Evolutionary conservation across 2,797 vertebrate species (phyloP), one percentile per base, ranked within the genome.

Genomic region (Micromesistius poutassou): DNA sequence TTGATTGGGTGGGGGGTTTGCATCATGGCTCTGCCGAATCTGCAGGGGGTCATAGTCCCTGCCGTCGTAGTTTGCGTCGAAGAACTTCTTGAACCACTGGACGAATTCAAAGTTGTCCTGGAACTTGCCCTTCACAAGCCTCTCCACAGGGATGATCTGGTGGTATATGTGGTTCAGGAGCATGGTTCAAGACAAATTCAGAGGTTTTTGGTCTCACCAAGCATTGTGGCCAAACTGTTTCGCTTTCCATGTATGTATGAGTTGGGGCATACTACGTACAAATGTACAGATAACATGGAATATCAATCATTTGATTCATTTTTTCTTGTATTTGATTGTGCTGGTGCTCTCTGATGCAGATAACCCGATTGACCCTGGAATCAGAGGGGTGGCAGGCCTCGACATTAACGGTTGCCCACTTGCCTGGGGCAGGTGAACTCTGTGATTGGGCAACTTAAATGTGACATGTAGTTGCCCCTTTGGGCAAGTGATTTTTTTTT

Each of bases 101-200:
- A 98, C 95, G 91, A 99, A 99, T 91, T 99, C 97, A 82, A 99
- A 99, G 90, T 99, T 97, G 93, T 98, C 97, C 91, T 99, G 97
- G 91, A 99, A 98, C 87, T 95, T 98, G 55, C 96, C 97, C 87
- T 98, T 98, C 80, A 98, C 96, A 91, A 99, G 87, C 87, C 90
- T 94, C 90, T 99, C 97, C 85, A 99, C 97, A 0, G 97, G 94
- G 83, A 98, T 98, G 88, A 98, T 98, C 97, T 98, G 85, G 62
- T 90, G 90, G 50, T 28, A 13, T 28, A 13, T 68, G 62, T 12
- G 62, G 62, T 28, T 12, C 8, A 28, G n/a, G 62, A 66, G 62
- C 25, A 28, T 10, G 62, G 62, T 66, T 28, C 1, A 66, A 66
- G 8, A 28, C 62, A 28, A 9, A 66, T 66, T 5, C 8, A 62